Evolutionary conservation across 2,888 invertebrate species (phyloP).

Genomic region (Hydroisotoma schaefferi): DNA sequence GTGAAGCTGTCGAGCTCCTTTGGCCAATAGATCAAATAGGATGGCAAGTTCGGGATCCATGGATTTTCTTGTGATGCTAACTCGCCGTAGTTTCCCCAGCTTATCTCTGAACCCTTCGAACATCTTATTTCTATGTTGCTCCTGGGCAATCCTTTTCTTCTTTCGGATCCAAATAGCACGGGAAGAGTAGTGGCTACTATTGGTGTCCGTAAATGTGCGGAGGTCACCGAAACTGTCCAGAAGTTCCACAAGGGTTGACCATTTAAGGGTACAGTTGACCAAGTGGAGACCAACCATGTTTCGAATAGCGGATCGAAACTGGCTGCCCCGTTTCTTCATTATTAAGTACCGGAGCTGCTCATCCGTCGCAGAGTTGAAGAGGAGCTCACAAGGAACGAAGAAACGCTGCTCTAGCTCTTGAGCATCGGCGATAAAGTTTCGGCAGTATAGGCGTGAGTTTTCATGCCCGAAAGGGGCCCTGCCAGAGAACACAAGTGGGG

Average conservation of each 20-base stretch:
- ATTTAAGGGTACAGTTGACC: constrained; percentile 19
- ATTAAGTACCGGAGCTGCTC: too few relatives aligned
- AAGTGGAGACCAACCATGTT: constrained; percentile 25
- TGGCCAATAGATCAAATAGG: constrained; percentile 13
- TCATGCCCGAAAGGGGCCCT: background rate
- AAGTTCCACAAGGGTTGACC: constrained; percentile 21
- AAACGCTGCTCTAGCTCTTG: constrained; percentile 16
- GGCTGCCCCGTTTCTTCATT: background rate
- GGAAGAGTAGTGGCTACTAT: constrained; percentile 17
- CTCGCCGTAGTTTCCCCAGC: background rate
- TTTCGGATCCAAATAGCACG: background rate
- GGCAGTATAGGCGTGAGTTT: background rate
- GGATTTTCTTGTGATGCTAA: constrained; percentile 21
- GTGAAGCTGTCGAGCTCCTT: constrained; percentile 5
- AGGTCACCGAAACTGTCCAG: constrained; percentile 20
- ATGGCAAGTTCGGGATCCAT: constrained; percentile 17
- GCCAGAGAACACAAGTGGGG: too few relatives aligned
- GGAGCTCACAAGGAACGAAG: constrained; percentile 22
- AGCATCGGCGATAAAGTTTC: constrained; percentile 8
- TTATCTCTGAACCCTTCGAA: constrained; percentile 16
- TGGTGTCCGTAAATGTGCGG: constrained; percentile 19
- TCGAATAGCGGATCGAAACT: constrained; percentile 15
- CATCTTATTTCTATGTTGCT: too few relatives aligned
- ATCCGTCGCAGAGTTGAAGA: constrained; percentile 13
- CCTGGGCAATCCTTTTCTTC: constrained; percentile 12